phyloP scores from a whole-genome alignment of 2,797 vertebrate species.

The Sebastiscus albofasciatus region DNA sequence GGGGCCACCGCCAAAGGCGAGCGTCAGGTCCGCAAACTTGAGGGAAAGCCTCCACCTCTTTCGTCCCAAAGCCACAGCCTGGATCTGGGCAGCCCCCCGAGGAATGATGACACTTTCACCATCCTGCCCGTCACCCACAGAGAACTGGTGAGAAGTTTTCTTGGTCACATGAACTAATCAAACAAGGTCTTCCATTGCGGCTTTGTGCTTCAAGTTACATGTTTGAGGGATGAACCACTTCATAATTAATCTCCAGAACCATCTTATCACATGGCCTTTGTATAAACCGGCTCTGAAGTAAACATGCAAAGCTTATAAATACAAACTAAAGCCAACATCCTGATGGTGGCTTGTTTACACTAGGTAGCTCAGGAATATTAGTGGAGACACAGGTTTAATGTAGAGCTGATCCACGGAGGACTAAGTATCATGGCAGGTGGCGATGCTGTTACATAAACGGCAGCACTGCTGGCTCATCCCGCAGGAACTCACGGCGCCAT shows the following conservation, averaged over 20 bases:
- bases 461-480: constrained; percentile 26
- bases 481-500: constrained; percentile 12
- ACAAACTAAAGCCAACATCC: constrained; percentile 35
- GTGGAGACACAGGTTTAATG: constrained; percentile 25
- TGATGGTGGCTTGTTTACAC: constrained; percentile 42
- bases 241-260: constrained; percentile 42
- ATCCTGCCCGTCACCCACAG: constrained; percentile 77
- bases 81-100: constrained; percentile 72
- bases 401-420: constrained; percentile 12
- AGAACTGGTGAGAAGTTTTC: constrained; percentile 79
- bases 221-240: constrained; percentile 13
- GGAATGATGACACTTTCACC: constrained; percentile 70
- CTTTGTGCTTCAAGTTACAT: background rate
- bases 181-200: background rate
- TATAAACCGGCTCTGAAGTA: constrained; percentile 42
- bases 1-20: constrained; percentile 82
- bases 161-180: background rate
- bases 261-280: background rate
- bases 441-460: constrained; percentile 34
- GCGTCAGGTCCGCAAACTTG: constrained; percentile 81
- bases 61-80: constrained; percentile 74
- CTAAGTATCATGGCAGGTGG: constrained; percentile 25
- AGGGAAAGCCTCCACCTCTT: constrained; percentile 73
- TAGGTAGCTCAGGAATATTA: constrained; percentile 7
- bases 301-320: constrained; percentile 48